Evolutionary conservation across 1,140 invertebrate species (phyloP), one percentile per base, ranked within the genome.

Genomic region (Ceratina japonica): DNA sequence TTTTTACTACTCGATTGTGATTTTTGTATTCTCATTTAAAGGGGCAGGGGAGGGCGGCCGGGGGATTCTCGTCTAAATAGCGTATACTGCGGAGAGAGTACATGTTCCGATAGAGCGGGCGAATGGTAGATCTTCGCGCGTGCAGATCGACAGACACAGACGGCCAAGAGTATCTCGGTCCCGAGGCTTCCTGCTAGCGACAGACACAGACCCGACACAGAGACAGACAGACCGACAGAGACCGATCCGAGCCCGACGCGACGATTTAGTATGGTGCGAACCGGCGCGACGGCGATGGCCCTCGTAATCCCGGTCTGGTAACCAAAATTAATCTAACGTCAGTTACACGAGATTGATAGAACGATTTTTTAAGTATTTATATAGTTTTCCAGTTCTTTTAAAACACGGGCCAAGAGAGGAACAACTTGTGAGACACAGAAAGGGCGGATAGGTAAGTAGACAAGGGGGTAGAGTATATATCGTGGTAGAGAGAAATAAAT

Each of bases 261-360:
- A 89, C 90, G 90, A 88, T 92, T 94, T 94, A 97, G 93, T 97
- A 96, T 88, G 96, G 96, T 90, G 96, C 95, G 92, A 96, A 97
- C 92, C 96, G 94, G 91, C 96, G 94, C 70, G 95, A 95, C 80
- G 96, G 96, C 84, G 96, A 96, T 79, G 95, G 94, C 87, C 95
- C 95, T 89, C 95, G 93, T 92, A 95, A 94, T 85, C 94, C 94
- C 83, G 95, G 94, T 93, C 95, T 95, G 94, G 85, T 94, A 93
- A 91, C 91, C 90, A 92, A 90, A 90, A 91, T 90, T 87, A 88
- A 79, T 80, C 81, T 86, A 44, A 89, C 90, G 90, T 91, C 84
- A 91, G 89, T 91, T 85, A 90, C 77, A 83, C 88, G 88, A 85
- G 79, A 87, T 86, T 89, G 89, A 59, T 65, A 68, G 65, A 74